Evolutionary conservation across 2,888 invertebrate species (phyloP), one percentile per base, ranked within the genome.

Genomic region (Drosophila subquinaria): DNA sequence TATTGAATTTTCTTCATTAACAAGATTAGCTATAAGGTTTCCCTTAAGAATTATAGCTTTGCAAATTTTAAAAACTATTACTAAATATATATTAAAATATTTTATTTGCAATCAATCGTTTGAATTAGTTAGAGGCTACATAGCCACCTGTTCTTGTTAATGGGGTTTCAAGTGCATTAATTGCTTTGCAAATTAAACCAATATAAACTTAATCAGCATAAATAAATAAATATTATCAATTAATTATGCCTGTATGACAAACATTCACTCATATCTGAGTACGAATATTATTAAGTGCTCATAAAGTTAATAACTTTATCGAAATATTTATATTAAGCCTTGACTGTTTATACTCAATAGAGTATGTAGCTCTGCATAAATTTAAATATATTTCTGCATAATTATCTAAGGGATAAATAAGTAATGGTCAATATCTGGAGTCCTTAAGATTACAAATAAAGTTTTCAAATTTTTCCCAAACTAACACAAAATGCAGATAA

Each of bases 401-500:
- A 9, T 4, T 10, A n/a, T 35, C 17, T 10, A 5, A 10, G 3
- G 33, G 55, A 42, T 42, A 42, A 11, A 17, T 13, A 13, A 48
- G 33, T 11, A 13, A n/a, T 15, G 20, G 38, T 20, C 38, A 17
- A 42, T 27, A 11, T 53, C 27, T 53, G 13, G 3, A 27, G 15
- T 53, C 3, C 8, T 17, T 27, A 38, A 10, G 10, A 15, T 38
- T 9, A 17, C 35, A 27, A 23, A 42, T 11, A 43, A 30, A 48
- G 48, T 17, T 27, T 27, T 3, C 6, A 30, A 65, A 60, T 30
- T 60, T 65, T 65, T 50, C n/a, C 11, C 2, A 17, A 63, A 40
- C 38, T 35, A 47, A 23, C 3, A 35, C 23, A 59, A 53, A 43
- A 53, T 40, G 23, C 8, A 53, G 52, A 73, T 48, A 73, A 43